These are phyloP conservation scores for Natator depressus DNA, from an alignment of 2,113 vertebrate genomes.

Conservation along the genomic window DNA sequence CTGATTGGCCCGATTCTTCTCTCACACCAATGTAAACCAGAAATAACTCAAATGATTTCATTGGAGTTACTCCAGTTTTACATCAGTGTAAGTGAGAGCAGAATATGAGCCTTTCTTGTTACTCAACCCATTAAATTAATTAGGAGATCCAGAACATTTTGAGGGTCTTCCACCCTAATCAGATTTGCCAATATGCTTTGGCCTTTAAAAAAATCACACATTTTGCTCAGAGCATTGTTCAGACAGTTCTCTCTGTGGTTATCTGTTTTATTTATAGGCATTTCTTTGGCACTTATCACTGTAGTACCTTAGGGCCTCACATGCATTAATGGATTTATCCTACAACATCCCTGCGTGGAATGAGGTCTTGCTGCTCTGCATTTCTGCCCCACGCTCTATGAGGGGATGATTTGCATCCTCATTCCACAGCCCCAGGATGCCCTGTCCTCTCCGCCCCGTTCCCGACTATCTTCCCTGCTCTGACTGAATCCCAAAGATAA, in stretches of 20 bases:
- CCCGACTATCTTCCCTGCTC: background rate
- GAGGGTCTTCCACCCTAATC: background rate
- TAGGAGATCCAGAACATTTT: background rate
- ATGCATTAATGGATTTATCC: background rate
- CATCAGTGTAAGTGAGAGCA: background rate
- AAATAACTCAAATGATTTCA: background rate
- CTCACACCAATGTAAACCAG: background rate
- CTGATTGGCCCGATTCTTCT: background rate
- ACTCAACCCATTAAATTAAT: background rate
- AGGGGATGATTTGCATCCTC: background rate
- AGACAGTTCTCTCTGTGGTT: background rate
- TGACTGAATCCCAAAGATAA: background rate
- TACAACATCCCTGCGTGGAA: background rate
- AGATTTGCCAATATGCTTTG: background rate
- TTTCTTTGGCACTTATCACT: background rate
- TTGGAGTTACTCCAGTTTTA: background rate
- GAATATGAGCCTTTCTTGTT: background rate
- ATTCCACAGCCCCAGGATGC: background rate
- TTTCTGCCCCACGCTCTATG: background rate
- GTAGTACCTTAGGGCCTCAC: background rate
- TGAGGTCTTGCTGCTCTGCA: background rate
- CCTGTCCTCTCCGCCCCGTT: background rate
- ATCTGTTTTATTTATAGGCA: background rate
- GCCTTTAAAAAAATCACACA: background rate
- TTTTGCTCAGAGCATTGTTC: background rate